These are phyloP conservation scores for Shargacucullia verbasci DNA, from an alignment of 2,888 invertebrate genomes.

Conservation along the genomic window DNA sequence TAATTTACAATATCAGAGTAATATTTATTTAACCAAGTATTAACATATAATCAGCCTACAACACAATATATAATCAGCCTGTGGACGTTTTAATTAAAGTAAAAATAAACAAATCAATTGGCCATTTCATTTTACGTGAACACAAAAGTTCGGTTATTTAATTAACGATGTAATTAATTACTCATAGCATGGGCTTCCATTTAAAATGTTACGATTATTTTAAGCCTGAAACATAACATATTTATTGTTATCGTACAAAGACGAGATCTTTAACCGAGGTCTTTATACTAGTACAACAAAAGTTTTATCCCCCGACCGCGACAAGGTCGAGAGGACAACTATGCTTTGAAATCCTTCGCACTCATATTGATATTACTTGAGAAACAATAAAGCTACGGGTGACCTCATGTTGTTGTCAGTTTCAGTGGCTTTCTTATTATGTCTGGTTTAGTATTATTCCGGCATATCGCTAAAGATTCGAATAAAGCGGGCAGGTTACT, in stretches of 20 bases:
- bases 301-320: conserved; percentile 18
- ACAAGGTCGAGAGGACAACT: conserved; percentile 27
- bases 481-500: not conserved
- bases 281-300: conserved; percentile 24
- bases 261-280: conserved; percentile 20
- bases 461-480: conserved; percentile 2
- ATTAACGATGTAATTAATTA: too few relatives aligned
- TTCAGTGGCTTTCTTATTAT: conserved; percentile 9
- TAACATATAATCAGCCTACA: too few relatives aligned
- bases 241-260: conserved; percentile 15
- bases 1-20: too few relatives aligned
- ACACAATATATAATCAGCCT: too few relatives aligned
- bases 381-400: conserved; percentile 37
- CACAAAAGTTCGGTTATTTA: too few relatives aligned
- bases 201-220: not conserved
- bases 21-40: too few relatives aligned
- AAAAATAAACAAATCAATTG: too few relatives aligned
- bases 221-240: conserved; percentile 8
- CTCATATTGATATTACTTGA: conserved; percentile 29
- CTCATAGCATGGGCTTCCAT: not conserved
- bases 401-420: conserved; percentile 23
- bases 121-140: too few relatives aligned
- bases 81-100: too few relatives aligned
- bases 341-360: conserved; percentile 22
- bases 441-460: conserved; percentile 19